Conservation (phyloP, 92 coral and sea anemone genomes). For the Phenganax subtilis region DNA sequence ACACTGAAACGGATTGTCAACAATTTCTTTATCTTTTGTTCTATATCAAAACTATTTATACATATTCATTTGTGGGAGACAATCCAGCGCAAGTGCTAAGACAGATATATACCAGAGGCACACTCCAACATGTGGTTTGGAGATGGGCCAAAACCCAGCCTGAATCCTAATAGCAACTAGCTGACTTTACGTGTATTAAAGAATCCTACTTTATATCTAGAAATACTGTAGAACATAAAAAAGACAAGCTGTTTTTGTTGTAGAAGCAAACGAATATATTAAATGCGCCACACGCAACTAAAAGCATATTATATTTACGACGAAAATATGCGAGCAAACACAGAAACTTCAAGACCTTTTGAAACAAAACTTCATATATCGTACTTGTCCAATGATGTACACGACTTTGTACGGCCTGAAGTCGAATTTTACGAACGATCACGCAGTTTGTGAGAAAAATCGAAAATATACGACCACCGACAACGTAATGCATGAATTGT, state of each 20-base stretch:
- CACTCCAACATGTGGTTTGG: constrained; percentile 18
- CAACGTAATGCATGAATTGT: constrained; percentile 26
- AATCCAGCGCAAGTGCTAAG: too few species aligned
- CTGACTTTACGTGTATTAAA: neutral
- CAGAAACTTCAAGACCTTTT: too few species aligned
- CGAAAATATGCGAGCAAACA: constrained; percentile 2
- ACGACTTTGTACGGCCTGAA: too few species aligned
- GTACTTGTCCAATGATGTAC: too few species aligned
- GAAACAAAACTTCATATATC: too few species aligned
- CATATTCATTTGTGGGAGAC: too few species aligned
- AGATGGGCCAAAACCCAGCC: constrained; percentile 8
- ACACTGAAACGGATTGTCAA: too few species aligned
- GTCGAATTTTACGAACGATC: too few species aligned
- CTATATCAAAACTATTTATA: too few species aligned
- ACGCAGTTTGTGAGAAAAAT: neutral
- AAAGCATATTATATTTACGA: neutral
- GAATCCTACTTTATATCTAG: neutral
- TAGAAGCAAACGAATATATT: neutral
- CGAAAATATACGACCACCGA: constrained; percentile 11
- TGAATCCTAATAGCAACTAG: neutral
- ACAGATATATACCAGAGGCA: neutral
- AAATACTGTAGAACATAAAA: neutral
- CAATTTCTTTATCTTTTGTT: too few species aligned
- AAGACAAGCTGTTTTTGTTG: neutral
- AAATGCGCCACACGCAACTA: constrained; percentile 7